A percentile compares a stretch with the other conserved stretches of the same genome.
phyloP scores from a whole-genome alignment of 2,888 invertebrate genomes.

The Drosophila niveifrons region DNA sequence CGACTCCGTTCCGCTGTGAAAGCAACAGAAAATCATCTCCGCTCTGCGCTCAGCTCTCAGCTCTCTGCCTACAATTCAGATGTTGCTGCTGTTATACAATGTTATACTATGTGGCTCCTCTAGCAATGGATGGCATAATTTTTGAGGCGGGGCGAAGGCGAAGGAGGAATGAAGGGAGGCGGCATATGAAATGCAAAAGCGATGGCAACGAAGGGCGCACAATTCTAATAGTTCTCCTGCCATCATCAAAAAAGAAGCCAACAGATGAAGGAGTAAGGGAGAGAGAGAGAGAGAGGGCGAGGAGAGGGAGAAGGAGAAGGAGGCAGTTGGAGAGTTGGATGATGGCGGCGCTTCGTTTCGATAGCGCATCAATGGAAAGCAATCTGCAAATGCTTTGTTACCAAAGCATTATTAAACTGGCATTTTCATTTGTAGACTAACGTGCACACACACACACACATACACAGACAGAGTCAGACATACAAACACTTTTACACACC shows the following conservation, averaged over 20 bases:
- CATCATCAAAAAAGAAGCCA: conserved; percentile 2
- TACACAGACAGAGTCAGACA: not conserved
- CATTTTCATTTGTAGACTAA: conserved; percentile 70
- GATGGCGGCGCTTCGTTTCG: conserved; percentile 39
- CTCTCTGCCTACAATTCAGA: too few relatives aligned
- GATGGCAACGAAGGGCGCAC: conserved; percentile 10
- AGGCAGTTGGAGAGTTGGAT: not conserved
- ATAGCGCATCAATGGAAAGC: conserved; percentile 70
- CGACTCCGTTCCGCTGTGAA: conserved; percentile 9
- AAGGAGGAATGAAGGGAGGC: not conserved
- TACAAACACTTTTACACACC: not conserved
- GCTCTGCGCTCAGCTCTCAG: not conserved
- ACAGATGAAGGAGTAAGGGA: not conserved
- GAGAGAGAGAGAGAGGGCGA: not conserved
- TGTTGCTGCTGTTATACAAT: not conserved
- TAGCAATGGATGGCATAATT: conserved; percentile 37
- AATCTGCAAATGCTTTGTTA: conserved; percentile 76
- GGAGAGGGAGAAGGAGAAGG: not conserved
- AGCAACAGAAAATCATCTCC: conserved; percentile 20
- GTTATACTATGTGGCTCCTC: conserved; percentile 2
- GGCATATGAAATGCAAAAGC: conserved; percentile 31
- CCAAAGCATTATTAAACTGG: conserved; percentile 76
- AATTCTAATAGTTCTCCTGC: conserved; percentile 10
- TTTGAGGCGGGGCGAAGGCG: conserved; percentile 11
- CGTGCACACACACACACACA: conserved; percentile 18